These are phyloP conservation scores for Rhinoderma darwinii DNA, from an alignment of 2,113 vertebrate species.

Conservation along the genomic window DNA sequence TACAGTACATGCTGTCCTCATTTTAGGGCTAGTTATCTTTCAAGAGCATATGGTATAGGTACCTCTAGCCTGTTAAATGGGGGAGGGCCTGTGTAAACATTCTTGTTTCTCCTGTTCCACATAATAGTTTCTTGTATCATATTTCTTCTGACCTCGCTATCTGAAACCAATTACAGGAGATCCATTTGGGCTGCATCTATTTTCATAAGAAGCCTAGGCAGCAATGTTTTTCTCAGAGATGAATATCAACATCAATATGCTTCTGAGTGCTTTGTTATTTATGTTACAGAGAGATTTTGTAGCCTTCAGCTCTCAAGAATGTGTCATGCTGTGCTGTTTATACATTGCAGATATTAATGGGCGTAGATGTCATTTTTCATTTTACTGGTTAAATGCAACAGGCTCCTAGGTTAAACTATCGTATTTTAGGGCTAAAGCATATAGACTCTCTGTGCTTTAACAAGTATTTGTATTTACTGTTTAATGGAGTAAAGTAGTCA, in stretches of 20 bases:
- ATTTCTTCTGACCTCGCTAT: slow-evolving; percentile 97
- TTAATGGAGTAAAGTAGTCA: slow-evolving; percentile 58
- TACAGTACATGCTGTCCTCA: slow-evolving; percentile 42
- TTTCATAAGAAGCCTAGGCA: slow-evolving; percentile 95
- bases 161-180: slow-evolving; percentile 99
- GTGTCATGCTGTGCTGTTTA: slow-evolving; percentile 98
- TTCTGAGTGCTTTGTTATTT: slow-evolving; percentile 99
- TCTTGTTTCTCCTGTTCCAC: slow-evolving; percentile 90
- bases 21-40: slow-evolving; percentile 76
- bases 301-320: slow-evolving; percentile 94
- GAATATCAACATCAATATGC: slow-evolving; percentile 99
- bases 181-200: slow-evolving; percentile 98
- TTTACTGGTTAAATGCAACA: slow-evolving; percentile 91
- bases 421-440: slow-evolving; percentile 76
- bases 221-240: slow-evolving; percentile 91
- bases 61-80: slow-evolving; percentile 80
- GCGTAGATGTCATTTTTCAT: slow-evolving; percentile 93
- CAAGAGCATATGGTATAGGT: slow-evolving; percentile 65
- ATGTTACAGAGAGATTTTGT: slow-evolving; percentile 87
- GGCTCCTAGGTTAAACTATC: slow-evolving; percentile 89
- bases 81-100: slow-evolving; percentile 98
- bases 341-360: slow-evolving; percentile 97
- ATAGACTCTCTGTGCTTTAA: slow-evolving; percentile 74
- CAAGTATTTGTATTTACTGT: slow-evolving; percentile 69
- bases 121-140: slow-evolving; percentile 92